Percentiles rank a stretch among this genome's conserved stretches.
phyloP scores from a whole-genome alignment of 1,140 invertebrate genomes.

The Drosophila cardini region DNA sequence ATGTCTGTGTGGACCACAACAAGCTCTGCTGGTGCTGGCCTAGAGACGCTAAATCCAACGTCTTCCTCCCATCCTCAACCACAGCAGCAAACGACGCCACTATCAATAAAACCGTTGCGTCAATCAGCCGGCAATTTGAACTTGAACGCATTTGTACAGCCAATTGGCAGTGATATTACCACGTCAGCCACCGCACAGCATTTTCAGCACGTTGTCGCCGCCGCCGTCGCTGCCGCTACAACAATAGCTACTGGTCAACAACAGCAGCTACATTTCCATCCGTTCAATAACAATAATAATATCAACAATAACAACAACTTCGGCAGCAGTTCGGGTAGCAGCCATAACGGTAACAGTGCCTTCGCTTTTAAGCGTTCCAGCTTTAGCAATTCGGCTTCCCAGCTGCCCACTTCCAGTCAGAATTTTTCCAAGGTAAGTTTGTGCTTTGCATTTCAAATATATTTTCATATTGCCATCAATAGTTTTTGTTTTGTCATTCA shows the following conservation, averaged over 20 bases:
- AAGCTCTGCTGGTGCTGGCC: constrained; percentile 81
- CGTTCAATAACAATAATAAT: constrained; percentile 9
- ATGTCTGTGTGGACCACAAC: constrained; percentile 86
- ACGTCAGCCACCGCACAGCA: constrained; percentile 51
- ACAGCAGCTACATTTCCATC: constrained; percentile 49
- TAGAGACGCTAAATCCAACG: constrained; percentile 72
- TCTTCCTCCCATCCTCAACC: constrained; percentile 6
- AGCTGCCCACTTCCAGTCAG: constrained; percentile 44
- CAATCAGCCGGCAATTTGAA: constrained; percentile 34
- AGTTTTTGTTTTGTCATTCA: background rate
- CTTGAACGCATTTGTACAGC: constrained; percentile 28
- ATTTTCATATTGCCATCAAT: constrained; percentile 10
- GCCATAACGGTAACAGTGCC: constrained; percentile 28
- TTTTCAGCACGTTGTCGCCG: constrained; percentile 75
- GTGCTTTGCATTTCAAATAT: constrained; percentile 48
- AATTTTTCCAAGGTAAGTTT: constrained; percentile 67
- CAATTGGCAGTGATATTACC: constrained; percentile 30
- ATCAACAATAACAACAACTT: constrained; percentile 56
- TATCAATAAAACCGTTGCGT: constrained; percentile 30
- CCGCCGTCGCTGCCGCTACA: constrained; percentile 70
- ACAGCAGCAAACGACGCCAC: constrained; percentile 22
- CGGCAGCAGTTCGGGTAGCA: constrained; percentile 58
- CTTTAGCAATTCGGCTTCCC: constrained; percentile 60
- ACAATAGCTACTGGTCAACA: constrained; percentile 70
- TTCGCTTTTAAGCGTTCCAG: constrained; percentile 64